Base-by-base conservation (phyloP, 2,113 vertebrate species). In the Panthera uncia region DNA sequence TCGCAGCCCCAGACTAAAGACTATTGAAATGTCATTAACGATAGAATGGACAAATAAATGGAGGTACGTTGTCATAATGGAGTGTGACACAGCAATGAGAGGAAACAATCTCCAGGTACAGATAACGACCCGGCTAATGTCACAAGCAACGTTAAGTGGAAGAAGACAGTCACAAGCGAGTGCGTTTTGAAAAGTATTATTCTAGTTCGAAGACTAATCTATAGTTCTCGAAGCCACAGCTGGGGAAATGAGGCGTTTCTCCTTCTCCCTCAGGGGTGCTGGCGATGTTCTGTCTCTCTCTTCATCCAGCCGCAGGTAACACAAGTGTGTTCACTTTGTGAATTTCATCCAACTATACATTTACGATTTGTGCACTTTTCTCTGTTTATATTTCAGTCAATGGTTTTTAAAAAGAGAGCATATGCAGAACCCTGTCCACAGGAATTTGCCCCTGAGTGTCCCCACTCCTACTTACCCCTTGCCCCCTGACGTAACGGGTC, bases 151-250 rank as follows among this genome's bases (percentile, higher is more conserved):
- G 1, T 8, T 19, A 31, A 38, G 57, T 48, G n/a, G n/a, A 48
- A 68, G 48, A 65, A 79, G 48, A 11, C 48, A 69, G 63, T 73
- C 69, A 66, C 31, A 13, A 1, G 1, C 29, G 83, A n/a, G 31
- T 5, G 2, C 8, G 1, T 3, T 52, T 14, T 27, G 73, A 48
- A 29, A 8, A 25, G 63, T 21, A 7, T 79, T 61, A 48, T 15
- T 27, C 33, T 55, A 41, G 41, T 14, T 36, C 50, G 14, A 76
- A 92, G 66, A 29, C 31, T 13, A 55, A 52, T 11, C 11, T 10
- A 1, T 2, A 45, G 65, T 1, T 18, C 92, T 13, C 5, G n/a
- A 25, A 16, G 16, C 18, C 7, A 2, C 0, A 52, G 38, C 8
- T 61, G 68, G 91, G 36, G n/a, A 33, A n/a, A 16, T 3, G 13